Evolutionary conservation across 2,797 vertebrate genomes (phyloP), one percentile per base, ranked within the genome.

Genomic region (Hydrocynus forskahlii): DNA sequence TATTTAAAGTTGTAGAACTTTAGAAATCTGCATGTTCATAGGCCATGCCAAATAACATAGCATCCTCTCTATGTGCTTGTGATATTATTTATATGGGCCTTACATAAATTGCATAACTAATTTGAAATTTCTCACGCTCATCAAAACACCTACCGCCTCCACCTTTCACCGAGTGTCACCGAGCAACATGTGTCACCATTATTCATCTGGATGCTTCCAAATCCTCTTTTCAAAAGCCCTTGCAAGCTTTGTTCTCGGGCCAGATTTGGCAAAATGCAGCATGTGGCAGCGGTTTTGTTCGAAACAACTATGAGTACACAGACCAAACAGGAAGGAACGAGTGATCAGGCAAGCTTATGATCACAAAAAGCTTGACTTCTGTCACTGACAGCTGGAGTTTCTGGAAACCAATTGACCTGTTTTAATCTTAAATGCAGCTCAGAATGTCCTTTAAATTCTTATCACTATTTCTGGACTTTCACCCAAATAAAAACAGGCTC

Each of bases 61-160:
- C 2, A 13, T 23, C 7, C 5, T 38, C 7, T 50, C 68, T 70
- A 5, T 52, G 35, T 7, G 5, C 40, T 50, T 69, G 5, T 43
- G 12, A 50, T 70, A 25, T 25, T 10, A 66, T 66, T 52, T 25
- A 4, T 52, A 4, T 14, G 5, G 7, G 6, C 25, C 48, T 71
- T 71, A 71, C 45, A 71, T 54, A 52, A 52, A 71, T 9, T 54
- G 68, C 64, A 71, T 43, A 71, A 71, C 45, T 43, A 71, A 71
- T 16, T 72, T 23, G 48, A 4, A 7, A 54, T 52, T 54, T 72
- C 0, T 72, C 8, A 67, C 4, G 38, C 64, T 40, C 16, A 35
- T 54, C 48, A 52, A 52, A 71, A 71, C 45, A 52, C 38, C 64
- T 43, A 67, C 64, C 38, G 9, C 64, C 35, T 67, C 40, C 38